These are phyloP conservation scores for Microplitis demolitor DNA, from an alignment of 1,140 invertebrate genomes.

Conservation along the genomic window DNA sequence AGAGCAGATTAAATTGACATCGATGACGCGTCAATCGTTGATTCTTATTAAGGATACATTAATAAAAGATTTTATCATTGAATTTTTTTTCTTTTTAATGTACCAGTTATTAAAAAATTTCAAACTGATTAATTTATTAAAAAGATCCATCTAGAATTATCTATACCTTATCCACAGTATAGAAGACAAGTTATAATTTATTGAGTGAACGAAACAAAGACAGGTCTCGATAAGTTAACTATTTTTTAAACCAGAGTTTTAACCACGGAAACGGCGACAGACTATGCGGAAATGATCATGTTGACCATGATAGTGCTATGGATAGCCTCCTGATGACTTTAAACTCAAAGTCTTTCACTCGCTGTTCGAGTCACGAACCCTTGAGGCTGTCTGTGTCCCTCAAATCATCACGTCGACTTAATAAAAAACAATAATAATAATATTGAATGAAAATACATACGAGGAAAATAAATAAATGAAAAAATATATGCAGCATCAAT, in stretches of 20 bases:
- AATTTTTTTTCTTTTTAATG: not conserved
- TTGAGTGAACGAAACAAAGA: not conserved
- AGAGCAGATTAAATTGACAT: too few species aligned
- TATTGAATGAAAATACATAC: not conserved
- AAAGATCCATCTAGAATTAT: not conserved
- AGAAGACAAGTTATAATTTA: too few species aligned
- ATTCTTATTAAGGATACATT: not conserved
- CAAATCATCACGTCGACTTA: conserved; percentile 8
- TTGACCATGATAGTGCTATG: conserved; percentile 12
- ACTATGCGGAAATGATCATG: conserved; percentile 27
- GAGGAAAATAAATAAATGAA: not conserved
- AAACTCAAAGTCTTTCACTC: conserved; percentile 25
- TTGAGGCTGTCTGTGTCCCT: conserved; percentile 30
- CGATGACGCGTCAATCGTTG: not conserved
- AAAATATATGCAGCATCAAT: not conserved
- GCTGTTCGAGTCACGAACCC: conserved; percentile 39
- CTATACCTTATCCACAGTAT: too few species aligned
- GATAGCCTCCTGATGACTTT: conserved; percentile 3
- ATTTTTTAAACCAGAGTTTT: not conserved
- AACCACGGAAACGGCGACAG: conserved; percentile 27
- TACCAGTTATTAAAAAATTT: not conserved
- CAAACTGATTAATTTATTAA: not conserved
- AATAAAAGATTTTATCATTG: not conserved
- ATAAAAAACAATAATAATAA: not conserved
- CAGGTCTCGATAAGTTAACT: not conserved